Evolutionary conservation across 2,113 vertebrate species (phyloP).

Genomic region (Orcinus orca): DNA sequence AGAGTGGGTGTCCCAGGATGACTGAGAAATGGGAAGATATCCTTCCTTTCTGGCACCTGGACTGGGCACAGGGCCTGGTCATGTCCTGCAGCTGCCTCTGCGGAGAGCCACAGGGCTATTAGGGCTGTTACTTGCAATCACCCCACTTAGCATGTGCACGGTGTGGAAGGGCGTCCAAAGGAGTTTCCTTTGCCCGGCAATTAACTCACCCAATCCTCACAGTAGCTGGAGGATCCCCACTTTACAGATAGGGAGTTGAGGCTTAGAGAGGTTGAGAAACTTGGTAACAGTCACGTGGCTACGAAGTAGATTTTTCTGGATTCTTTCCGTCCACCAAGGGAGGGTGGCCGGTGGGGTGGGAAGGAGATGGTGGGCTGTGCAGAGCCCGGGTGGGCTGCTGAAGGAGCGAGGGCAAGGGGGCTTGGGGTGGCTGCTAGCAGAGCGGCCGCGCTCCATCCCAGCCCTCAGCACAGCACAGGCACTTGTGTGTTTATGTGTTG

Average conservation of each 20-base stretch:
- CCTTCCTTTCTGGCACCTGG: not conserved
- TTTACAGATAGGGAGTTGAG: not conserved
- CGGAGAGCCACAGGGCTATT: not conserved
- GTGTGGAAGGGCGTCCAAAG: not conserved
- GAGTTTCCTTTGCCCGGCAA: not conserved
- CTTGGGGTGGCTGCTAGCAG: not conserved
- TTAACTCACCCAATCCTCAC: not conserved
- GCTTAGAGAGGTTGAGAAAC: not conserved
- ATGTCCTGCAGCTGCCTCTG: not conserved
- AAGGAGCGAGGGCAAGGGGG: not conserved
- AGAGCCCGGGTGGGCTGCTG: not conserved
- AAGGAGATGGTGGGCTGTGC: not conserved
- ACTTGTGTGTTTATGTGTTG: not conserved
- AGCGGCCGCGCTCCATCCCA: accelerated
- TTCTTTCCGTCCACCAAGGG: not conserved
- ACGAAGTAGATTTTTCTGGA: not conserved
- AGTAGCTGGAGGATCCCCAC: not conserved
- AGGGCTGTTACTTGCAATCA: not conserved
- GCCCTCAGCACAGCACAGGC: not conserved
- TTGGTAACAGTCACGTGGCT: not conserved
- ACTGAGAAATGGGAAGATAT: not conserved
- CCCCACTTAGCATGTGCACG: not conserved
- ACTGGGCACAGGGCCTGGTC: not conserved
- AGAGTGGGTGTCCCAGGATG: not conserved
- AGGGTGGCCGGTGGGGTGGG: not conserved